Base-by-base conservation (phyloP, 2,113 vertebrate genomes). In the Coregonus clupeaformis region DNA sequence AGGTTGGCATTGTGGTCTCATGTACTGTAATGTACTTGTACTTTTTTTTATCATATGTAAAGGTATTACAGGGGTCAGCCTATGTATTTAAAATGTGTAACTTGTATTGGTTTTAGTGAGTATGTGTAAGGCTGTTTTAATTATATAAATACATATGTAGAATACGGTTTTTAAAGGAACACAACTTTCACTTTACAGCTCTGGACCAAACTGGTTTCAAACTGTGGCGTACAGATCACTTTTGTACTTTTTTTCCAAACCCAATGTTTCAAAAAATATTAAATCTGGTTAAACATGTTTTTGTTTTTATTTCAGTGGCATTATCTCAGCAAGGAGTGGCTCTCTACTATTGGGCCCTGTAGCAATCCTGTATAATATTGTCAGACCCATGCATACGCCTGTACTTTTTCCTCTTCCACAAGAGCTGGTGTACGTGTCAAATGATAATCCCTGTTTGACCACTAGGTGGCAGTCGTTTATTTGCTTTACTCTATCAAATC, bases 231-330 rank as follows among this genome's bases (percentile, higher is more conserved):
- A 93, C 92, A 89, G 91, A 89, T 93, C 85, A 95, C 92, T 98
- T 98, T 99, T 98, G 95, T 98, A 98, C 95, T 94, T 95, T 96
- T 95, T 96, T 95, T 96, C 93, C 94, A 97, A 96, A 94, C 91
- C 91, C 92, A 93, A 91, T 93, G 95, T 97, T 98, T 98, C 95
- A 95, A 96, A 96, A 97, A 95, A 93, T 94, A 98, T 91, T 93
- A 94, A 91, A 98, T 89, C 90, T 92, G 82, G 90, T 90, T 93
- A 93, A 95, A 95, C 32, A 76, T n/a, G 73, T 80, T 80, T 22
- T 64, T 71, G 60, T 81, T 73, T 81, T 25, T 79, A 32, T n/a
- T 64, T 16, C 52, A 55, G n/a, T 60, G 2, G 49, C 49, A 52
- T 18, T 49, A 1, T 52, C 49, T 52, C 49, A 52, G 49, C 3